Percentiles rank a stretch among this genome's conserved stretches.
phyloP scores from a whole-genome alignment of 2,113 vertebrate genomes.

The Scartelaos histophorus region DNA sequence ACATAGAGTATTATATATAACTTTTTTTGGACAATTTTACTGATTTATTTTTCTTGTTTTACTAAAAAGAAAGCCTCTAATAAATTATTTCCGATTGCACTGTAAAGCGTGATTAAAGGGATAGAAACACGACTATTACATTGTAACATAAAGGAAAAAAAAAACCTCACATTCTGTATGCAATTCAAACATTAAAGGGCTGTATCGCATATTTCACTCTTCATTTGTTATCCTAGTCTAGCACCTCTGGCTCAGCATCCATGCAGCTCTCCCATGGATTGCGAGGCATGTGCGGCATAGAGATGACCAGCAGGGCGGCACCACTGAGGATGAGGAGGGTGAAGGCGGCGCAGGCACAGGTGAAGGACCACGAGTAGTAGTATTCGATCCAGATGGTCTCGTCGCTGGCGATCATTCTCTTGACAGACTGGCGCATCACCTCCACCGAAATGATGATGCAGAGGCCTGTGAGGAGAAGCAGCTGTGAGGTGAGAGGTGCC shows the following conservation, averaged over 20 bases:
- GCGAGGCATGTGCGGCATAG: slow-evolving; percentile 95
- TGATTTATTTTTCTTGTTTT: background rate
- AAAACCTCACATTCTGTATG: background rate
- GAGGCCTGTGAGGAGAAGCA: slow-evolving; percentile 78
- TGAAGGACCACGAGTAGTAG: slow-evolving; percentile 95
- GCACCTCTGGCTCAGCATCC: slow-evolving; percentile 89
- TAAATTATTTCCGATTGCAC: no score
- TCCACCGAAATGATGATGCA: slow-evolving; percentile 95
- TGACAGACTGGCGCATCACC: slow-evolving; percentile 95
- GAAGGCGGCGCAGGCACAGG: slow-evolving; percentile 89
- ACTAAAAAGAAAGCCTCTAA: background rate
- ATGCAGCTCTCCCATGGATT: slow-evolving; percentile 99
- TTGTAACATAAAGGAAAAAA: background rate
- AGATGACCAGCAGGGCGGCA: slow-evolving; percentile 86
- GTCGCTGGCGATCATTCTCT: slow-evolving; percentile 92
- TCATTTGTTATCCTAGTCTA: slow-evolving; percentile 62
- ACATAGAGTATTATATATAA: no score
- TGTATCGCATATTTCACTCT: background rate
- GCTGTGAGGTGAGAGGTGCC: background rate
- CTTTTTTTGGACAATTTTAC: background rate
- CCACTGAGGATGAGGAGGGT: slow-evolving; percentile 91
- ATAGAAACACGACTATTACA: background rate
- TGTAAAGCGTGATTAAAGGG: background rate
- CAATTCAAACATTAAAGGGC: slow-evolving; percentile 11
- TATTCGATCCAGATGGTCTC: slow-evolving; percentile 93